Evolutionary conservation across 2,113 vertebrate genomes (phyloP), one percentile per base, ranked within the genome.

Genomic region (Aphelocoma coerulescens): DNA sequence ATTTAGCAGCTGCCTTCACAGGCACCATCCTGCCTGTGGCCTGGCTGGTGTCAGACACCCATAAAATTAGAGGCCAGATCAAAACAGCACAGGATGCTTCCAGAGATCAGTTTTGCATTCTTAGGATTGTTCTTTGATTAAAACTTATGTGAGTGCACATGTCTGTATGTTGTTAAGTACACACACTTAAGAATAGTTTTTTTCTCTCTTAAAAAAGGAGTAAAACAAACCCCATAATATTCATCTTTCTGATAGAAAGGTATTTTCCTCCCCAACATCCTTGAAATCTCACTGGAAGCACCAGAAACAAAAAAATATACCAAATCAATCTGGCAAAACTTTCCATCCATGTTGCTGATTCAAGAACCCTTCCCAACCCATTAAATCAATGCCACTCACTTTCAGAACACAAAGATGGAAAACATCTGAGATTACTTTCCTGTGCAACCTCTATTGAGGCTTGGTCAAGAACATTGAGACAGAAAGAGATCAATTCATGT

Each of bases 141-240:
- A 58, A 68, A 48, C 4, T 68, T 23, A 14, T 0, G 2, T 18
- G 23, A 43, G 8, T 32, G 16, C 0, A 1, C 13, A 12, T 26
- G 28, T 11, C 23, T 7, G 4, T 44, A 27, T 16, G 20, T 23
- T 82, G 23, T 59, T 57, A 82, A 67, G 82, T 30, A 48, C 11
- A 49, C 14, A 16, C 27, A 33, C 13, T 41, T 49, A 32, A 65
- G 37, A 35, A 61, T 7, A 76, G 17, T 0, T 22, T 49, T 88
- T 71, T 61, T 16, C 35, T n/a, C 26, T 59, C 19, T 20, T 71
- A 51, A 9, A 17, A 67, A 88, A 6, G 1, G 3, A 33, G 4
- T 26, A 58, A 41, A 90, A 66, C 43, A 84, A 89, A 62, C 3
- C 2, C 20, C 32, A 58, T 9, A 9, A 30, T 51, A 68, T 65